Base-by-base conservation (phyloP, 1,140 invertebrate genomes). In the Tetramorium parvispinum region DNA sequence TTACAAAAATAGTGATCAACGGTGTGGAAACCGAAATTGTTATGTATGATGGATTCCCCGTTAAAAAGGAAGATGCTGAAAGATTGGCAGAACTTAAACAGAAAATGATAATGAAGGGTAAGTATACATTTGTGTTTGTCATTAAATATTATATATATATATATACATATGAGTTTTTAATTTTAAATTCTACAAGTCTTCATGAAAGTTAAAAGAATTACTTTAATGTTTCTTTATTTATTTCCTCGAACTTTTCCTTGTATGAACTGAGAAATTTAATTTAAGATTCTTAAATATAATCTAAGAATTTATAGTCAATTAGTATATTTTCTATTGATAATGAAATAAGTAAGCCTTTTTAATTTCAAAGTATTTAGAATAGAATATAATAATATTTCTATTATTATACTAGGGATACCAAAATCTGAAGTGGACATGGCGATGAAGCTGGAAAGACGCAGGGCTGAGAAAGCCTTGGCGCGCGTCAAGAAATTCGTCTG, bases 401-500 rank as follows among this genome's bases (percentile, higher is more conserved):
- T 49, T 13, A 53, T 57, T 86, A 66, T 51, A 46, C 0, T 46
- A 95, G 94, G 94, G 37, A 96, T 97, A 78, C 96, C 97, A 1
- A 96, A 96, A 91, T 96, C 96, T 92, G 97, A 97, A 92, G 96
- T 97, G 10, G 94, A 96, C 61, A 93, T 92, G 46, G 96, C 96
- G 2, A 95, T 98, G 92, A 97, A 97, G 93, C 91, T 97, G 40
- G 97, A 97, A 92, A 95, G 97, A 85, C 93, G 97, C 86, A 96
- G 96, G 92, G 97, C 97, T 37, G 97, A 98, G 93, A 98, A 97
- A 94, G 96, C 96, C 10, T 93, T 97, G 7, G 95, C 97, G 5
- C 94, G 96, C 21, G 91, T 97, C n/a, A 96, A 96, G 88, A 97
- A 96, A 89, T 96, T 96, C 89, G 96, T 97, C 3, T 98, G 98